A percentile compares a stretch with the other conserved stretches of the same genome.
phyloP scores from a whole-genome alignment of 2,113 vertebrate genomes.

The Muntiacus reevesi region DNA sequence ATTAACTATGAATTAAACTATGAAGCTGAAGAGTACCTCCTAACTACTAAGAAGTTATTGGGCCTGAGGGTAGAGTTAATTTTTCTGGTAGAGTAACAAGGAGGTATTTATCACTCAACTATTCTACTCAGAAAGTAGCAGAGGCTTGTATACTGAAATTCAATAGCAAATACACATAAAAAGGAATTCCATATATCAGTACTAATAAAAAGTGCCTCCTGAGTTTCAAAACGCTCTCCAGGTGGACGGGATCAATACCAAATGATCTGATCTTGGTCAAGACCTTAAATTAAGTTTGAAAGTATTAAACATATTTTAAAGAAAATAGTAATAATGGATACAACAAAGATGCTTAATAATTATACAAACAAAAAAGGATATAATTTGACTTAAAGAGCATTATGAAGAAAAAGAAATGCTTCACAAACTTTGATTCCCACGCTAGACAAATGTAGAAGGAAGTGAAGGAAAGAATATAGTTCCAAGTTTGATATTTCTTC shows the following conservation, averaged over 20 bases:
- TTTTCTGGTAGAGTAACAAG: neutral
- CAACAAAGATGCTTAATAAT: neutral
- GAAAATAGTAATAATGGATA: neutral
- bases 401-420: neutral
- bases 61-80: neutral
- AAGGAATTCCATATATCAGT: neutral
- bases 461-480: neutral
- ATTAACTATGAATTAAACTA: neutral
- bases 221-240: neutral
- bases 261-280: neutral
- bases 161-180: neutral
- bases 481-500: neutral
- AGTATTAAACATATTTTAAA: neutral
- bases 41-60: neutral
- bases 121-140: neutral
- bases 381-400: conserved; percentile 1
- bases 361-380: neutral
- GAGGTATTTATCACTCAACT: neutral
- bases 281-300: neutral
- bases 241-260: neutral
- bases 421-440: neutral
- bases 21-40: neutral
- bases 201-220: neutral
- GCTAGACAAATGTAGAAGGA: neutral
- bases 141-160: neutral